Evolutionary conservation across 2,888 invertebrate species (phyloP).

Genomic region (Coelopa pilipes): DNA sequence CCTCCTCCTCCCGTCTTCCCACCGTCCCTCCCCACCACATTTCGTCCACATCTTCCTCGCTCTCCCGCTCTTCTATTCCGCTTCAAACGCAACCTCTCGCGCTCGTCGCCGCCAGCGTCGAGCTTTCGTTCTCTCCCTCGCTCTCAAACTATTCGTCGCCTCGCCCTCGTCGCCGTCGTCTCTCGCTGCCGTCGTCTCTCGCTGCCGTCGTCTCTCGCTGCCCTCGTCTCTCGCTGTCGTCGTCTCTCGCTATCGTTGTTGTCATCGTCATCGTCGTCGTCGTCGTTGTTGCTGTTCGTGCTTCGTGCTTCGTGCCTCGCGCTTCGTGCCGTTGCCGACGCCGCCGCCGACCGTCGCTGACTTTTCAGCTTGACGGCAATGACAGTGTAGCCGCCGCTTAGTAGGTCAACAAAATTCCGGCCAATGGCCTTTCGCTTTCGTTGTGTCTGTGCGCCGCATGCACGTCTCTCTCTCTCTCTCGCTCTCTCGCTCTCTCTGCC

Average conservation of each 20-base stretch:
- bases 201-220: not conserved
- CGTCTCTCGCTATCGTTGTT: conserved; percentile 11
- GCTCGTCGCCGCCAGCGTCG: too few relatives aligned
- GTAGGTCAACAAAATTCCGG: conserved; percentile 69
- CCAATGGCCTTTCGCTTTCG: conserved; percentile 68
- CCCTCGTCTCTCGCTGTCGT: not conserved
- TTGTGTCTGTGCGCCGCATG: conserved; percentile 55
- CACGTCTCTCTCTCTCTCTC: not conserved
- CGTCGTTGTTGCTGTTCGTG: conserved; percentile 36
- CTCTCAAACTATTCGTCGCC: not conserved
- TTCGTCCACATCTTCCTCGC: not conserved
- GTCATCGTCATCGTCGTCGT: conserved; percentile 12
- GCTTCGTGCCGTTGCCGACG: conserved; percentile 41
- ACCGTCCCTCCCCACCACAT: not conserved
- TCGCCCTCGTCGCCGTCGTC: not conserved
- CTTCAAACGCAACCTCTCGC: not conserved
- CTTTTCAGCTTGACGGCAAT: conserved; percentile 61
- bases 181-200: not conserved
- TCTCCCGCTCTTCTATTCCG: not conserved
- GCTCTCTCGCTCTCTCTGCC: too few relatives aligned
- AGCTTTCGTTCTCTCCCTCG: not conserved
- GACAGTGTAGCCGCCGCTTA: conserved; percentile 63
- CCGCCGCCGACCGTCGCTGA: conserved; percentile 43
- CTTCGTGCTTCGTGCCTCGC: not conserved
- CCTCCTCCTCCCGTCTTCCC: not conserved